These are phyloP conservation scores for Drosophila bifasciata DNA, from an alignment of 1,140 invertebrate genomes.

Conservation along the genomic window DNA sequence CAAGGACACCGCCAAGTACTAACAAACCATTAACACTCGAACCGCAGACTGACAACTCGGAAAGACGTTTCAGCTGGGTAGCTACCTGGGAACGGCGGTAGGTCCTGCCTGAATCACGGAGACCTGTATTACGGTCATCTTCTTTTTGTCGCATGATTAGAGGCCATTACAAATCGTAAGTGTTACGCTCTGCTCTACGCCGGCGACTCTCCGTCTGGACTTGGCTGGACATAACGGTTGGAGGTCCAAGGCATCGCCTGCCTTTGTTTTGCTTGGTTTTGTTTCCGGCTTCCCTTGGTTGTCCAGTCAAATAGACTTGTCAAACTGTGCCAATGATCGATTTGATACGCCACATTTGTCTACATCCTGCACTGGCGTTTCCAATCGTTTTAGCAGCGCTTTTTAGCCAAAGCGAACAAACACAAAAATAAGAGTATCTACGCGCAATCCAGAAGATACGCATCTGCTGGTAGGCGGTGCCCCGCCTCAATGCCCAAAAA, in stretches of 20 bases:
- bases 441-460: constrained; percentile 20
- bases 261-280: constrained; percentile 20
- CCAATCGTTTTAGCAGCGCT: constrained; percentile 78
- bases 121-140: neutral
- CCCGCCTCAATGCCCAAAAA: constrained; percentile 32
- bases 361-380: constrained; percentile 52
- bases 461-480: constrained; percentile 47
- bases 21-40: constrained; percentile 81
- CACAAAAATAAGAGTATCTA: constrained; percentile 18
- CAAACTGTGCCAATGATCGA: constrained; percentile 82
- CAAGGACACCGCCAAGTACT: constrained; percentile 53
- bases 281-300: constrained; percentile 37
- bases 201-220: constrained; percentile 35
- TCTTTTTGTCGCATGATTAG: constrained; percentile 74
- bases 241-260: constrained; percentile 48
- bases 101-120: constrained; percentile 37
- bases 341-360: constrained; percentile 76
- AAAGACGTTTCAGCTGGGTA: constrained; percentile 2
- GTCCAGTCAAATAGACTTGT: constrained; percentile 69
- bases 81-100: constrained; percentile 71
- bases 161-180: constrained; percentile 79
- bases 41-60: constrained; percentile 57
- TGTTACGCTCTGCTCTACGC: constrained; percentile 62
- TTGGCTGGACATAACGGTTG: constrained; percentile 32
- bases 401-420: constrained; percentile 62